Conservation (phyloP, 2,113 vertebrate genomes). For the Myotis brandtii region DNA sequence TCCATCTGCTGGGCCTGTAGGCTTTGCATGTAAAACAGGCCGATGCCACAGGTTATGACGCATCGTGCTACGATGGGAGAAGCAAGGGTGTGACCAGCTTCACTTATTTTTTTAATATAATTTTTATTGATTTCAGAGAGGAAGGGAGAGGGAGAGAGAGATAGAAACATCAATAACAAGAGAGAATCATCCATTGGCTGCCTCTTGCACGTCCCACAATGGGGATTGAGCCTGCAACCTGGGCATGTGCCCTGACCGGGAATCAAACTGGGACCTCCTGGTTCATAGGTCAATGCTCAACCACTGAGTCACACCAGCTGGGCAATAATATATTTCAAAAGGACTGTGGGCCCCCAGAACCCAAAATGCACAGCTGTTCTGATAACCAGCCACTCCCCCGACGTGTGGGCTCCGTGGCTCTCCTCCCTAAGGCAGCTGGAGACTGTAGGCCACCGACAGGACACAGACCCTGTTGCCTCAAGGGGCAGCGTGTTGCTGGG, state of each 20-base stretch:
- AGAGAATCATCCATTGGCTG: no score
- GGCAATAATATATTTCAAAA: background rate
- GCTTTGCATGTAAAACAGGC: background rate
- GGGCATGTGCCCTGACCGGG: no score
- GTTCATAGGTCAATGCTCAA: no score
- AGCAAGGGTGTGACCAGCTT: background rate
- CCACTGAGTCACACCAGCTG: no score
- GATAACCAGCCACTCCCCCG: background rate
- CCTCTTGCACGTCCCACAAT: no score
- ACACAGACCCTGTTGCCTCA: background rate
- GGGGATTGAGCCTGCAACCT: no score
- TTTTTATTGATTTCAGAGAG: no score
- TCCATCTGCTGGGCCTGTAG: accelerated
- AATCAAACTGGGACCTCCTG: no score
- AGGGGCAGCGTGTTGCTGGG: accelerated
- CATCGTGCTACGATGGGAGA: background rate
- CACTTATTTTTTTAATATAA: no score
- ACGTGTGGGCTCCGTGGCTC: background rate
- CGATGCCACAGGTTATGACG: background rate
- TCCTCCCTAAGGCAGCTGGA: background rate
- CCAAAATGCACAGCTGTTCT: background rate
- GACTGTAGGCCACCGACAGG: background rate
- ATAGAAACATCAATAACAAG: no score
- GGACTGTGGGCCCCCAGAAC: background rate
- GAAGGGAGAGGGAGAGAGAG: no score